Evolutionary conservation across 92 coral and sea anemone genomes (phyloP).

Genomic region (Desmophyllum pertusum): DNA sequence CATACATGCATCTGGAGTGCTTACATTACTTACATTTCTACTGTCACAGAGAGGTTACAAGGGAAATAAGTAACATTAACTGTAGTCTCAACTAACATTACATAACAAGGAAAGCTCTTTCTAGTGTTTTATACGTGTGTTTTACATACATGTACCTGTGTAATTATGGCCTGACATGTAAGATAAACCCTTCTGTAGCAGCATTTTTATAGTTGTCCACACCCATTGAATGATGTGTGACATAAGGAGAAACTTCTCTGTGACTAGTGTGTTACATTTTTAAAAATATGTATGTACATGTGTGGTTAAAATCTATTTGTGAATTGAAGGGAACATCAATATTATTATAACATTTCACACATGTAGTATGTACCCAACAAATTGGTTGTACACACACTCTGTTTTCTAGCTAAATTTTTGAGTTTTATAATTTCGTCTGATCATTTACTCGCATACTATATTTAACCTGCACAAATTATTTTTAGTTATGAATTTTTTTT

Average conservation of each 20-base stretch:
- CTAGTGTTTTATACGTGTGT: background rate
- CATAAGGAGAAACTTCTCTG: background rate
- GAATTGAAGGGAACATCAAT: no score
- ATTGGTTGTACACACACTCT: no score
- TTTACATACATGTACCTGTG: background rate
- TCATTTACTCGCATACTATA: background rate
- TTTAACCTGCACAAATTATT: background rate
- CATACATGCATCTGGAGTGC: background rate
- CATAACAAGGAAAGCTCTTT: background rate
- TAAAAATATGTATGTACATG: background rate
- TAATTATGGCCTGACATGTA: background rate
- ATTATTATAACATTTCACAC: no score
- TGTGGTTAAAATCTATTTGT: no score
- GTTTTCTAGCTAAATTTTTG: background rate
- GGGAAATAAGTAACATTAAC: background rate
- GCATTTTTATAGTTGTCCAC: background rate
- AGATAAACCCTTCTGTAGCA: background rate
- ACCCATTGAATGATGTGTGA: background rate
- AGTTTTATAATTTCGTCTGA: background rate
- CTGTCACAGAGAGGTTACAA: background rate
- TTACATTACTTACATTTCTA: background rate
- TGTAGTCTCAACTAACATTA: background rate
- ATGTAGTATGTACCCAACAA: background rate
- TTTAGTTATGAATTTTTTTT: background rate
- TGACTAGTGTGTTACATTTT: background rate